phyloP scores from a whole-genome alignment of 2,797 vertebrate species.

The Microctenopoma steveboyesi region DNA sequence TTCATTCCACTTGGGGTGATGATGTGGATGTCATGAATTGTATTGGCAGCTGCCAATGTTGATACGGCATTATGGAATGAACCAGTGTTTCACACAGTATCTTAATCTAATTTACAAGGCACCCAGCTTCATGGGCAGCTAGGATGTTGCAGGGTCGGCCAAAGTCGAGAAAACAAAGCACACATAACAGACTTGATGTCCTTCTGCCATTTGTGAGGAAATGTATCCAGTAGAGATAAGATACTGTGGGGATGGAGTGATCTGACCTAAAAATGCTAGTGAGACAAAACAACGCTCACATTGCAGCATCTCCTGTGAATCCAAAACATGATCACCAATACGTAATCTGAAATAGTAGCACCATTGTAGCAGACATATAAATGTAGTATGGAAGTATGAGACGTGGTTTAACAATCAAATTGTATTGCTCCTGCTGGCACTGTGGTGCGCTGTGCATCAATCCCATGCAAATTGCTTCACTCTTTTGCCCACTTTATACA shows the following conservation, averaged over 20 bases:
- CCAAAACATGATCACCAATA: slow-evolving; percentile 19
- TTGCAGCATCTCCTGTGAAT: slow-evolving; percentile 22
- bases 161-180: slow-evolving; percentile 78
- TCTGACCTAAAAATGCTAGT: slow-evolving; percentile 2
- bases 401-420: slow-evolving; percentile 45
- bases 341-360: slow-evolving; percentile 27
- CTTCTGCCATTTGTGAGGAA: slow-evolving; percentile 48
- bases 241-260: neutral
- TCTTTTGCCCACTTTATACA: slow-evolving; percentile 43
- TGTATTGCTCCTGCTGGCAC: slow-evolving; percentile 60
- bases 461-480: slow-evolving; percentile 69
- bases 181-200: slow-evolving; percentile 63
- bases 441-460: slow-evolving; percentile 58
- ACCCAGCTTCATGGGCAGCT: slow-evolving; percentile 74
- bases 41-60: slow-evolving; percentile 89
- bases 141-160: slow-evolving; percentile 73
- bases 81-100: slow-evolving; percentile 85
- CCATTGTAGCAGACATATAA: slow-evolving; percentile 40
- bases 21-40: slow-evolving; percentile 83
- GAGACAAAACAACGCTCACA: neutral
- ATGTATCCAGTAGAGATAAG: neutral
- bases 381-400: slow-evolving; percentile 35
- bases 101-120: slow-evolving; percentile 83
- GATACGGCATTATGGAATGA: slow-evolving; percentile 82
- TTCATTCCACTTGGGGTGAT: slow-evolving; percentile 81